Conservation (phyloP, 2,797 vertebrate genomes). For the Myripristis jacobus region DNA sequence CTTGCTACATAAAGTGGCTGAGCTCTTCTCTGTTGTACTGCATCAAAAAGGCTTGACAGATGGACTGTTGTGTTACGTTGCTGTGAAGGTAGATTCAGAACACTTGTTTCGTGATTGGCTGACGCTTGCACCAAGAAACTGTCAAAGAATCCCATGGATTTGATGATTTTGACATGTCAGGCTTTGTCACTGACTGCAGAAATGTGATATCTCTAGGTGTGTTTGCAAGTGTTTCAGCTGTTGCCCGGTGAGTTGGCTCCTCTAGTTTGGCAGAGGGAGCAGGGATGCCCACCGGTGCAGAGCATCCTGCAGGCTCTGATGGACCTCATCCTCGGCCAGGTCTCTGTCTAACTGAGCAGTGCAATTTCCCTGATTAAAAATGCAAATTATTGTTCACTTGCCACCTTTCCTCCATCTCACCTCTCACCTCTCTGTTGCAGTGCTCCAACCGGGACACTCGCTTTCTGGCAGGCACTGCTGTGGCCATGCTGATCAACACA, state of each 20-base stretch:
- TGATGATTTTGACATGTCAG: not conserved
- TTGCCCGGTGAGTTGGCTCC: constrained; percentile 79
- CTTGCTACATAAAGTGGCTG: constrained; percentile 80
- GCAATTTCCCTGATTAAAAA: not conserved
- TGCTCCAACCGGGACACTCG: constrained; percentile 84
- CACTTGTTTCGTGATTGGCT: not conserved
- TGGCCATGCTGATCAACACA: constrained; percentile 89
- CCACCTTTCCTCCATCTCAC: not conserved
- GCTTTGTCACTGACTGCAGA: constrained; percentile 30
- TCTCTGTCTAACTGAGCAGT: constrained; percentile 45
- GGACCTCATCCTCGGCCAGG: constrained; percentile 84
- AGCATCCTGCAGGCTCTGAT: constrained; percentile 86
- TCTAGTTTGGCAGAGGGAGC: constrained; percentile 77
- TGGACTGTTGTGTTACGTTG: constrained; percentile 77
- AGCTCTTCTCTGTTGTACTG: constrained; percentile 76
- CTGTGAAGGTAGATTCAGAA: constrained; percentile 83
- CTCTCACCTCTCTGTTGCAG: constrained; percentile 59
- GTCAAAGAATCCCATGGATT: not conserved
- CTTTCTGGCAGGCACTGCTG: constrained; percentile 87
- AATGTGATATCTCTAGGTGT: constrained; percentile 79
- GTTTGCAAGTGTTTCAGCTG: constrained; percentile 89
- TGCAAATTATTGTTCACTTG: not conserved
- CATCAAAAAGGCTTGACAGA: constrained; percentile 69
- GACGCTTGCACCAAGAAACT: not conserved
- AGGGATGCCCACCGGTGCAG: constrained; percentile 63